Conservation (phyloP, 2,113 vertebrate genomes). For the Smithornis capensis region DNA sequence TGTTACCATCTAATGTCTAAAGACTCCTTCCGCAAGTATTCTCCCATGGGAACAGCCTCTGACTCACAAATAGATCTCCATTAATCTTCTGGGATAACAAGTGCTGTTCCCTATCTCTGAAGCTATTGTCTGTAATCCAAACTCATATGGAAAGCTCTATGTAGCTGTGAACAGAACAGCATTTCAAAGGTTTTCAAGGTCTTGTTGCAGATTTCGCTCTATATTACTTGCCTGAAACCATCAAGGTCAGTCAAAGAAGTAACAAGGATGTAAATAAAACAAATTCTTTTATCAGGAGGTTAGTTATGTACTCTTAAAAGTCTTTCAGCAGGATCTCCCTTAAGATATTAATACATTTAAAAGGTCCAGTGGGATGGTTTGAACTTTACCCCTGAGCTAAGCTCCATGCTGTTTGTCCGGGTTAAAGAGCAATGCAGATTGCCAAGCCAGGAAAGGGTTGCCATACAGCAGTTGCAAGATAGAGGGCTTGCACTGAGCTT, state of each 20-base stretch:
- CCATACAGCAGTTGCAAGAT: not conserved
- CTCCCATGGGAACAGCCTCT: not conserved
- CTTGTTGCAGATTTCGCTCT: not conserved
- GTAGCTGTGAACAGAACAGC: not conserved
- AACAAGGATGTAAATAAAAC: not conserved
- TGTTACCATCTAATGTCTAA: not conserved
- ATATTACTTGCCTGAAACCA: not conserved
- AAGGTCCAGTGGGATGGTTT: not conserved
- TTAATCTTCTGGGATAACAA: not conserved
- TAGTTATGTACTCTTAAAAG: not conserved
- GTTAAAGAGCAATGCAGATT: not conserved
- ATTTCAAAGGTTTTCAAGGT: not conserved
- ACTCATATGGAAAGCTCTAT: not conserved
- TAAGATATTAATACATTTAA: not conserved
- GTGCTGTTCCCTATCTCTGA: not conserved
- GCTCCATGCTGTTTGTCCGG: not conserved
- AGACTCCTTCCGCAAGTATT: not conserved
- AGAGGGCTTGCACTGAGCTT: not conserved
- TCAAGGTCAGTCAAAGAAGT: not conserved
- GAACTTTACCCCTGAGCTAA: not conserved
- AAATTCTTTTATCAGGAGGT: not conserved
- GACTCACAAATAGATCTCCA: not conserved
- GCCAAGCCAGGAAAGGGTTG: not conserved
- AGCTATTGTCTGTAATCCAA: not conserved
- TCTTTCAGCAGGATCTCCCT: not conserved